A percentile compares a stretch with the other conserved stretches of the same genome.
Conservation (phyloP, 2,888 invertebrate species). For the Eupithecia abbreviata region DNA sequence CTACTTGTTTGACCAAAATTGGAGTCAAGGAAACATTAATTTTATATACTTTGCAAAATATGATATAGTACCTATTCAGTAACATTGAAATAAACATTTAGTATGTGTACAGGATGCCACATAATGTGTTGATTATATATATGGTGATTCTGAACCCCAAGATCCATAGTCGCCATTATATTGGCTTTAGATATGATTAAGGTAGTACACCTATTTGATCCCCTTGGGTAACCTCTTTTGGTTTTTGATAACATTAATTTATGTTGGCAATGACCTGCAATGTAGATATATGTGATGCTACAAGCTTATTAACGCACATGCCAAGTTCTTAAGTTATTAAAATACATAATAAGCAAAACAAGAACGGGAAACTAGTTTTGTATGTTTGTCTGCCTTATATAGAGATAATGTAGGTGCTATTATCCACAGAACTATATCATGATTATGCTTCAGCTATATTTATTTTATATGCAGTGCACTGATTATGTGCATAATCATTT, state of each 20-base stretch:
- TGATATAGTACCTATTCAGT: no score
- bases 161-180: no score
- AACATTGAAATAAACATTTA: no score
- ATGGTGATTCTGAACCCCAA: no score
- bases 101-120: no score
- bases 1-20: no score
- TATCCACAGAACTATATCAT: neutral
- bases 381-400: neutral
- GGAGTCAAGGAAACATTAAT: no score
- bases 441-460: neutral
- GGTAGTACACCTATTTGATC: no score
- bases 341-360: slow-evolving; percentile 12
- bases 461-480: neutral
- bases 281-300: neutral
- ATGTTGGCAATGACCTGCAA: neutral
- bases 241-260: neutral
- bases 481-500: neutral
- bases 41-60: no score
- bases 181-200: no score
- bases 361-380: slow-evolving; percentile 18
- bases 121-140: no score
- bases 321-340: neutral
- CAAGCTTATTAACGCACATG: neutral
- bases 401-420: slow-evolving; percentile 14
- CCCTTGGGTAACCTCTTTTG: neutral